A percentile compares a stretch with the other conserved stretches of the same genome.
These are phyloP conservation scores for Tryphoninae sp. DNA, from an alignment of 2,888 invertebrate genomes.

Conservation along the genomic window DNA sequence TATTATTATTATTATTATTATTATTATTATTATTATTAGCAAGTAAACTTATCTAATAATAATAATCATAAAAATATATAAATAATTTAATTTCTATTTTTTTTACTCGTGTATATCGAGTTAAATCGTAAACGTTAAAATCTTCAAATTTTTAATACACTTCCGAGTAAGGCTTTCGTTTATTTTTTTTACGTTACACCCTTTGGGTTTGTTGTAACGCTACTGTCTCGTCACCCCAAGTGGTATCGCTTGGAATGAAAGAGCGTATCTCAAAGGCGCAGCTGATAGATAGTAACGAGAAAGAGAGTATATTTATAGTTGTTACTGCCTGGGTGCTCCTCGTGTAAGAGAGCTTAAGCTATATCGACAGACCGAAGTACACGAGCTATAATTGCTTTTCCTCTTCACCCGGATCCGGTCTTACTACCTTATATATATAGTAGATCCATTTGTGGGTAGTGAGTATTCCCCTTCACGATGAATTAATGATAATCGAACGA, in stretches of 20 bases:
- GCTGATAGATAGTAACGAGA: slow-evolving; percentile 53
- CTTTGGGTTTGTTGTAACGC: slow-evolving; percentile 9
- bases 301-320: slow-evolving; percentile 53
- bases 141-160: background rate
- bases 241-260: background rate
- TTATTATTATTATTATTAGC: no score
- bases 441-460: background rate
- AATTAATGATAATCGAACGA: slow-evolving; percentile 46
- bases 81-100: no score
- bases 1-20: no score
- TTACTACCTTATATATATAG: background rate
- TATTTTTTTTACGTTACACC: slow-evolving; percentile 21
- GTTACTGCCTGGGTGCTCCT: background rate
- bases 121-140: background rate
- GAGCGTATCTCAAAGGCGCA: slow-evolving; percentile 30
- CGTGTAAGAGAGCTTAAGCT: slow-evolving; percentile 5
- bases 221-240: background rate
- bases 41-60: background rate
- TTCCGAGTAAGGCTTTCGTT: background rate
- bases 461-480: slow-evolving; percentile 16
- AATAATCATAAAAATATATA: background rate
- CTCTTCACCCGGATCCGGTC: slow-evolving; percentile 55
- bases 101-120: background rate
- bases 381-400: slow-evolving; percentile 38
- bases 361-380: slow-evolving; percentile 33